Evolutionary conservation across 1,140 invertebrate genomes (phyloP).

Genomic region (Myzus persicae): DNA sequence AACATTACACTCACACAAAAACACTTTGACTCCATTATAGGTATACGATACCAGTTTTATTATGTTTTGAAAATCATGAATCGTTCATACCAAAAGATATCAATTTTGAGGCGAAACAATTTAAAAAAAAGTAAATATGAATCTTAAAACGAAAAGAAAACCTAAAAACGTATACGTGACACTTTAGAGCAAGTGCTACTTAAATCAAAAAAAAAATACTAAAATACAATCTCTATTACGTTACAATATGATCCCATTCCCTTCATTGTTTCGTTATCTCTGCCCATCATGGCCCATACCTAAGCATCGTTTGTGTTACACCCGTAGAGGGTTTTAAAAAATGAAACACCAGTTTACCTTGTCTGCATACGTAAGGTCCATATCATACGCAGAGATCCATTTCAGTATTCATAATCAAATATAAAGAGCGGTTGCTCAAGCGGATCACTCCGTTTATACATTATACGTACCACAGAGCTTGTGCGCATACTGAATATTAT

Average conservation of each 20-base stretch:
- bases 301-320: background rate
- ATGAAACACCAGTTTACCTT: background rate
- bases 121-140: background rate
- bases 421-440: background rate
- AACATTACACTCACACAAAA: background rate
- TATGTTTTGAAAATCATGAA: background rate
- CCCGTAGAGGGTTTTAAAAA: background rate
- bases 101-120: background rate
- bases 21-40: background rate
- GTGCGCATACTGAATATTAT: background rate
- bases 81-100: background rate
- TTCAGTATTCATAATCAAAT: background rate
- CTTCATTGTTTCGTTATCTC: background rate
- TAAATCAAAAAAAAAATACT: too few relatives aligned
- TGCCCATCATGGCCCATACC: background rate
- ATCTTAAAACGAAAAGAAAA: background rate
- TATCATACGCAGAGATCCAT: background rate
- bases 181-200: background rate
- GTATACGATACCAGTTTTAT: background rate
- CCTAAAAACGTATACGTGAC: background rate
- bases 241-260: background rate
- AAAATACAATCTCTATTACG: background rate
- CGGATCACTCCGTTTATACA: background rate
- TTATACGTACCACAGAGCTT: background rate
- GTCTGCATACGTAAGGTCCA: background rate